A percentile compares a stretch with the other conserved stretches of the same genome.
phyloP scores from a whole-genome alignment of 2,113 vertebrate species.

The Orientallactaga bullata region DNA sequence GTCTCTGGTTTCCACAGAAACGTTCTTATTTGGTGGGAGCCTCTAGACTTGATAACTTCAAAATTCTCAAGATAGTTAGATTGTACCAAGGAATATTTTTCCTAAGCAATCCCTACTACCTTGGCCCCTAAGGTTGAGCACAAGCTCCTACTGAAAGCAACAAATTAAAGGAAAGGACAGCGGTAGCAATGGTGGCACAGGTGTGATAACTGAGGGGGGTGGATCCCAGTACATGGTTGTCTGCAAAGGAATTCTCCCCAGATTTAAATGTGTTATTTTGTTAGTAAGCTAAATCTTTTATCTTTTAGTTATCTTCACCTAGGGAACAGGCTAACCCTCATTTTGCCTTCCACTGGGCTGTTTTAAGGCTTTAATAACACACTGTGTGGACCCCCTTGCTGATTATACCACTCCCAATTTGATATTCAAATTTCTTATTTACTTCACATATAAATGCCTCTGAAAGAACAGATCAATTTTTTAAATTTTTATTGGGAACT shows the following conservation, averaged over 20 bases:
- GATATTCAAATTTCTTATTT: background rate
- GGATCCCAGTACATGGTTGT: background rate
- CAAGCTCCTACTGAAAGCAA: background rate
- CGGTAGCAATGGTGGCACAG: no score
- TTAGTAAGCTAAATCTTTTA: background rate
- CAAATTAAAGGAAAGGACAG: background rate
- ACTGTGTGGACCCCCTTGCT: background rate
- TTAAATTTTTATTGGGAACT: no score
- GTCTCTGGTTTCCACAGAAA: background rate
- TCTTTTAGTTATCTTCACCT: background rate
- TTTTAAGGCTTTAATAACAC: conserved; percentile 19
- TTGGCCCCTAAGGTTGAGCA: background rate
- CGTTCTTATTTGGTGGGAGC: background rate
- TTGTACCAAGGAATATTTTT: background rate
- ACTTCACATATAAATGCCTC: background rate
- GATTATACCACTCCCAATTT: background rate
- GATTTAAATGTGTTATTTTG: background rate
- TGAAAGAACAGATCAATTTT: conserved; percentile 4
- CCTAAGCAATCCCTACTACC: background rate
- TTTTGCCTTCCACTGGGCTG: background rate
- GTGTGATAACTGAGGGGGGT: background rate
- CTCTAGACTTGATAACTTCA: background rate
- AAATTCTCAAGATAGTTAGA: background rate
- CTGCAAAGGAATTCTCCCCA: background rate
- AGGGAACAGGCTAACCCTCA: background rate